phyloP scores from a whole-genome alignment of 2,888 invertebrate genomes.

The Paralinhomoeus sp. region DNA sequence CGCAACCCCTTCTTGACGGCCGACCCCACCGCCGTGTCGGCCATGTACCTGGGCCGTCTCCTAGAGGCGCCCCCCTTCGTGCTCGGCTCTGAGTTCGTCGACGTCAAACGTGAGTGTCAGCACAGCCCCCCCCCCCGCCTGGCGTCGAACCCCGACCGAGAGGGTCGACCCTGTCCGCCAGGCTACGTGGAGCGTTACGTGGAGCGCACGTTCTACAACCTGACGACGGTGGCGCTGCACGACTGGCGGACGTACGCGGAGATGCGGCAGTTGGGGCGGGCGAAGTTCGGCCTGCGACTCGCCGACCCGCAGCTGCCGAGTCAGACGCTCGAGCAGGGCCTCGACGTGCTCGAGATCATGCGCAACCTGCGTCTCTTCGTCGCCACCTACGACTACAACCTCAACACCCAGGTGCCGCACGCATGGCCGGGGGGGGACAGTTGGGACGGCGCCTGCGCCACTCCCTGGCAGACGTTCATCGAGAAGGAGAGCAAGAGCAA shows the following conservation, averaged over 20 bases:
- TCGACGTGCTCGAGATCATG: slow-evolving; percentile 90
- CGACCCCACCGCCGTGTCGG: not conserved
- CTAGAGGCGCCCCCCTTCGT: slow-evolving; percentile 7
- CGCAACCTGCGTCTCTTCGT: slow-evolving; percentile 84
- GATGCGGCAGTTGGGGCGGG: slow-evolving; percentile 68
- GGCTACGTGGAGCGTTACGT: slow-evolving; percentile 60
- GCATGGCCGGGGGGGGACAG: not conserved
- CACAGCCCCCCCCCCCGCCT: too few relatives aligned
- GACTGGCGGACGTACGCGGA: slow-evolving; percentile 93
- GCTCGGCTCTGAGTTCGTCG: slow-evolving; percentile 7
- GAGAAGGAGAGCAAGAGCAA: slow-evolving; percentile 73
- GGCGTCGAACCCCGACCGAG: too few relatives aligned
- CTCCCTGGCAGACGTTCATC: slow-evolving; percentile 53
- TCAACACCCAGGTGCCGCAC: slow-evolving; percentile 57
- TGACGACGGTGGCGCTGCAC: slow-evolving; percentile 83
- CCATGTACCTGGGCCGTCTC: slow-evolving; percentile 2
- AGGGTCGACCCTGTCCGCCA: too few relatives aligned
- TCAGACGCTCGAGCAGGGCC: slow-evolving; percentile 82
- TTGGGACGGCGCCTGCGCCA: not conserved
- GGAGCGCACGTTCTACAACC: slow-evolving; percentile 79
- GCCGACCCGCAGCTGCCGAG: slow-evolving; percentile 82
- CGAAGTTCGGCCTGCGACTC: slow-evolving; percentile 36
- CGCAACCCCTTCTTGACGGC: slow-evolving; percentile 35
- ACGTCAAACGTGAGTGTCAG: slow-evolving; percentile 9
- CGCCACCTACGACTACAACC: slow-evolving; percentile 69